Percentiles rank a stretch among this genome's conserved stretches.
Evolutionary conservation across 53 echinoderm and acorn worm genomes (phyloP).

Genomic region (Actinopyga echinites): DNA sequence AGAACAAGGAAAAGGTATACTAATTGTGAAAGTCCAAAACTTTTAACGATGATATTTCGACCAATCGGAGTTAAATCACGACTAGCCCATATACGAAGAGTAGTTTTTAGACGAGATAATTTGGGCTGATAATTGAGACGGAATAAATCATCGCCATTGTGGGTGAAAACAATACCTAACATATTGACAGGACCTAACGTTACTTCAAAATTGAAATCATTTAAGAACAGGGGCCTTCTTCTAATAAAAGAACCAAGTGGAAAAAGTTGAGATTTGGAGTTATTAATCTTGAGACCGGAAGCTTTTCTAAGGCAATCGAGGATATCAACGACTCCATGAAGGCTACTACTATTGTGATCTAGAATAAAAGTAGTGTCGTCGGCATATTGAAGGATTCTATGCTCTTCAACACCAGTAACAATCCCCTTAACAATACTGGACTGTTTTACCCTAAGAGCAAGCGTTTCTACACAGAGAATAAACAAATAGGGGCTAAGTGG

Average conservation of each 20-base stretch:
- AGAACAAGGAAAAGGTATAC: no score
- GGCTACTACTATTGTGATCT: neutral
- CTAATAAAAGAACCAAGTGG: neutral
- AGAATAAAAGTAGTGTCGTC: conserved; percentile 6
- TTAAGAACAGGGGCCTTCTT: neutral
- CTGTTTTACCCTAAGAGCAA: neutral
- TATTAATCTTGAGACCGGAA: conserved; percentile 12
- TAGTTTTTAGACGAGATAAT: no score
- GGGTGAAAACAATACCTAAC: no score
- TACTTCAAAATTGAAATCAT: conserved; percentile 5
- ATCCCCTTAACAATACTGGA: neutral
- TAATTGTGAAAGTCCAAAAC: no score
- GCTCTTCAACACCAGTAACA: neutral
- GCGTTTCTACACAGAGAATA: no score
- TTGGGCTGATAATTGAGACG: no score
- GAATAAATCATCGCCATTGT: no score
- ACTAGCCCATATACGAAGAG: no score
- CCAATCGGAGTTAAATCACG: no score
- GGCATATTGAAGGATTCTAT: conserved; percentile 5
- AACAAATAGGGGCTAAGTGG: conserved; percentile 8
- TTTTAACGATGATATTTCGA: no score
- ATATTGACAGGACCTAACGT: neutral
- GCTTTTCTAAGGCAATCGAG: neutral
- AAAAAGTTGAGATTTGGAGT: neutral
- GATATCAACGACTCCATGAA: neutral